Percentiles rank a stretch among this genome's conserved stretches.
Evolutionary conservation across 2,113 vertebrate species (phyloP).

Genomic region (Orthonyx spaldingii): DNA sequence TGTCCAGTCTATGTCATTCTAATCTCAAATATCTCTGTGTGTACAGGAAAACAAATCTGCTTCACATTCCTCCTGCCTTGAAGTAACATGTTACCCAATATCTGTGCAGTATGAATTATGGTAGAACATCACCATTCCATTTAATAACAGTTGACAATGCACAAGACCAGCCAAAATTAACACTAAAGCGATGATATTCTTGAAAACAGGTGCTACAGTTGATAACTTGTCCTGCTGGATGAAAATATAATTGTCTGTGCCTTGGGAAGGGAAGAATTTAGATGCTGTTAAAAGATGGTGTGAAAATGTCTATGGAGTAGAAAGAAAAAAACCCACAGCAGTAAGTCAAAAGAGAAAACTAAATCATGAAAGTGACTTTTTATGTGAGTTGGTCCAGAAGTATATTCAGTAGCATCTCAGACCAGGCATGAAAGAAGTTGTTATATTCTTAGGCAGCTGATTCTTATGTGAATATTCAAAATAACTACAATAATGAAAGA

Average conservation of each 20-base stretch:
- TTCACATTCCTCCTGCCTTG: not conserved
- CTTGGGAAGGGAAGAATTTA: not conserved
- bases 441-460: not conserved
- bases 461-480: not conserved
- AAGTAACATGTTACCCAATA: not conserved
- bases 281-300: not conserved
- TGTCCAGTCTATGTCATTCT: not conserved
- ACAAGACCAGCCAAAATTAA: not conserved
- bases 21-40: not conserved
- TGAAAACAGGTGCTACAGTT: not conserved
- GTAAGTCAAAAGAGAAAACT: not conserved
- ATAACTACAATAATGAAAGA: not conserved
- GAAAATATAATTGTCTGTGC: not conserved
- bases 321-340: not conserved
- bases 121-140: not conserved
- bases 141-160: not conserved
- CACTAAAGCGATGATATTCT: not conserved
- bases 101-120: not conserved
- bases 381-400: not conserved
- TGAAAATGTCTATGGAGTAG: not conserved
- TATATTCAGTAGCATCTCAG: not conserved
- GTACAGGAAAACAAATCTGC: not conserved
- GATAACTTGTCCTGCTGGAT: not conserved
- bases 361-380: not conserved
- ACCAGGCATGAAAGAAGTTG: not conserved